Base-by-base conservation (phyloP, 1,140 invertebrate genomes). In the Brachionus asplanchnoidis region DNA sequence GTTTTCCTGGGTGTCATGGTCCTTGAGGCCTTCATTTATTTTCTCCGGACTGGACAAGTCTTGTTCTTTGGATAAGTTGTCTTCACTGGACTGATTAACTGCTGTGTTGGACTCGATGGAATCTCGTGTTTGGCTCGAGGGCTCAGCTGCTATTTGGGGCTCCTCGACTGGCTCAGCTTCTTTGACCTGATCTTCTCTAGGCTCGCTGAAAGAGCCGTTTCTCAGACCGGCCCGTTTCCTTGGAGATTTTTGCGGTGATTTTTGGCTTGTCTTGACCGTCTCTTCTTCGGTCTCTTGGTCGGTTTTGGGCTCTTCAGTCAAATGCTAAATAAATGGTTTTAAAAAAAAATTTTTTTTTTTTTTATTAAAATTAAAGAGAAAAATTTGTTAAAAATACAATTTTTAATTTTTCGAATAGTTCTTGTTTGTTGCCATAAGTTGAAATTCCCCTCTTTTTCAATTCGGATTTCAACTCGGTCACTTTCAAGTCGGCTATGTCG, bases 391-490 rank as follows among this genome's bases (percentile, higher is more conserved):
- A 36, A 75, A 65, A 9, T 46, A 82, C 79, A 82, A 65, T 65
- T 68, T 82, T 82, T 32, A 84, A 26, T 84, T 60, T 84, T 65
- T 68, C 82, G 17, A 12, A 40, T 8, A 84, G 40, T 9, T 84
- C 82, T 56, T 84, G 60, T 46, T 84, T 84, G 53, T 26, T 46
- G 8, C 82, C 82, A 23, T 65, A 68, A 36, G 82, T 84, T n/a
- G 82, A 68, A 9, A 46, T 9, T 1, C 82, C 82, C 12, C 82
- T 68, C 36, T 84, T 68, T 70, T 84, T 84, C 11, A 84, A 17
- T 53, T 84, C 82, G 9, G 32, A 40, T 36, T 68, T 68, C 11
- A 84, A 12, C 36, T 84, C 82, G 20, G 60, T 60, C 28, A 82
- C 79, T 65, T 82, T 82, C 0, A 82, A 28, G 17, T 65, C 53